Conservation (phyloP, 1,140 invertebrate species). For the Bombus fervidus region DNA sequence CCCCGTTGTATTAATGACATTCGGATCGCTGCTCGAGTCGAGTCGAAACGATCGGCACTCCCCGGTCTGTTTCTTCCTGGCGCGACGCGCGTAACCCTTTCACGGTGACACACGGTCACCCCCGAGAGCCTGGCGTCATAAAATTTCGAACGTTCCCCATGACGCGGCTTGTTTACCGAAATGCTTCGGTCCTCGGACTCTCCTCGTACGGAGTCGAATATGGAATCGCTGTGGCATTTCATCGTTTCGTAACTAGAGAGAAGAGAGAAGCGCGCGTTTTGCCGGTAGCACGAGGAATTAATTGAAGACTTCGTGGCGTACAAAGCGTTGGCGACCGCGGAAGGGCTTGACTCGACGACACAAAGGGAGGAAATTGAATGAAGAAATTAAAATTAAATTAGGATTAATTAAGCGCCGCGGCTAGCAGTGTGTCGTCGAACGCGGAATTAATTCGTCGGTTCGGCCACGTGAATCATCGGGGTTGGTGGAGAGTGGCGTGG, state of each 20-base stretch:
- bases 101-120: not conserved
- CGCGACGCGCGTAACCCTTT: slow-evolving; percentile 18
- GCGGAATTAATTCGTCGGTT: slow-evolving; percentile 61
- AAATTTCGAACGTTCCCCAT: slow-evolving; percentile 22
- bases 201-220: too few species aligned
- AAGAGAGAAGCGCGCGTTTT: not conserved
- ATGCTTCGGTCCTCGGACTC: not conserved
- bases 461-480: slow-evolving; percentile 51
- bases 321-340: slow-evolving; percentile 19
- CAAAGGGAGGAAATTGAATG: slow-evolving; percentile 48
- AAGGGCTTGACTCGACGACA: not conserved
- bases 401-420: slow-evolving; percentile 53
- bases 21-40: slow-evolving; percentile 31
- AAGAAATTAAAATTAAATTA: slow-evolving; percentile 65
- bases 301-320: not conserved
- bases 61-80: slow-evolving; percentile 1
- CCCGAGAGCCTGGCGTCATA: not conserved
- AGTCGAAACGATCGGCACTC: slow-evolving; percentile 13
- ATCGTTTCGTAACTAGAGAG: not conserved
- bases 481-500: not conserved
- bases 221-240: too few species aligned
- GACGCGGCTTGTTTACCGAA: slow-evolving; percentile 21
- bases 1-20: slow-evolving; percentile 63
- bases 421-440: slow-evolving; percentile 44
- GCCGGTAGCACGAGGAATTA: not conserved